Evolutionary conservation across 2,888 invertebrate genomes (phyloP).

Genomic region (Melipona beecheii): DNA sequence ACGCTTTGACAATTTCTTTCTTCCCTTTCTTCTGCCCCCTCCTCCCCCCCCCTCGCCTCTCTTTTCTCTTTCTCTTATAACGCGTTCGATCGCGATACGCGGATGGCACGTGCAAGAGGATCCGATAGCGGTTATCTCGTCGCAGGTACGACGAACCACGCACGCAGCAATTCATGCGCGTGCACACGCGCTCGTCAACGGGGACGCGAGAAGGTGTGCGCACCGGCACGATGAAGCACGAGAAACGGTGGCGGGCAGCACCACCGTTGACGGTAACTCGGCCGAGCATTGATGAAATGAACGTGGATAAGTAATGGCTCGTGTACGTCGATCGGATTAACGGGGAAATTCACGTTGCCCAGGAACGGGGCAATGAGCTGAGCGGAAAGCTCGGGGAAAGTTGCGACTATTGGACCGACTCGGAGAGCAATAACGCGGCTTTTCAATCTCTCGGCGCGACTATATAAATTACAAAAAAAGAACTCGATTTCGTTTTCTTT

Average conservation of each 20-base stretch:
- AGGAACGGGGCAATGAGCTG: neutral
- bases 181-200: conserved; percentile 18
- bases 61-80: neutral
- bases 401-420: neutral
- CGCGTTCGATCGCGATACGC: conserved; percentile 16
- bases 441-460: neutral
- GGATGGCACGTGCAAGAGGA: conserved; percentile 21
- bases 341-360: neutral
- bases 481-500: too few relatives aligned
- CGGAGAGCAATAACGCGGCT: neutral
- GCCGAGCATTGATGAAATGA: conserved; percentile 32
- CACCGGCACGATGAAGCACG: conserved; percentile 22
- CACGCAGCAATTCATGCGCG: conserved; percentile 28
- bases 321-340: conserved; percentile 14
- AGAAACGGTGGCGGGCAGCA: conserved; percentile 2
- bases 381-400: neutral
- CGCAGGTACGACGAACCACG: conserved; percentile 9
- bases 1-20: neutral
- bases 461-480: neutral
- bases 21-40: too few relatives aligned
- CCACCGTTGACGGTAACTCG: conserved; percentile 1
- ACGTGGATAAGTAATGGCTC: conserved; percentile 10
- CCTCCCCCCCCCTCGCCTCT: too few relatives aligned
- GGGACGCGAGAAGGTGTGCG: neutral
- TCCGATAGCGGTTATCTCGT: conserved; percentile 24